These are phyloP conservation scores for Cynoglossus semilaevis DNA, from an alignment of 2,113 vertebrate genomes.

Conservation along the genomic window DNA sequence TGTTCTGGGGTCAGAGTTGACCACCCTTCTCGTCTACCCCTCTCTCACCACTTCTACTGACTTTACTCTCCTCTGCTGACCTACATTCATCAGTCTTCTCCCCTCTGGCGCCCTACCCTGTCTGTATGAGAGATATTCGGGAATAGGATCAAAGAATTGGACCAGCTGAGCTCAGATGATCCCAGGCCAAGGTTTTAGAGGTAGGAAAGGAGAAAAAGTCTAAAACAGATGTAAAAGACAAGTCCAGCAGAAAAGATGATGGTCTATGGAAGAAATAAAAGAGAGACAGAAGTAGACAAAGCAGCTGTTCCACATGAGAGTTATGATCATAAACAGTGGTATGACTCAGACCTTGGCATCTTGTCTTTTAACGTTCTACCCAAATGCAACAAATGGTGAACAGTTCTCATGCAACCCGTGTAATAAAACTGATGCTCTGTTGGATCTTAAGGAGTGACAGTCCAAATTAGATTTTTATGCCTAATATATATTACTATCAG, in stretches of 20 bases:
- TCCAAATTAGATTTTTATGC: too few species aligned
- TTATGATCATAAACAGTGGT: background rate
- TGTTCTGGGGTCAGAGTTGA: slow-evolving; percentile 50
- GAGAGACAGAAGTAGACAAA: background rate
- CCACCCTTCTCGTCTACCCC: slow-evolving; percentile 13
- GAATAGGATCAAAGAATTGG: slow-evolving; percentile 53
- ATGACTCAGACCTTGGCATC: too few species aligned
- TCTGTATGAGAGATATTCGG: slow-evolving; percentile 18
- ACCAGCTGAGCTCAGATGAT: slow-evolving; percentile 46
- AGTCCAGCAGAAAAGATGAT: slow-evolving; percentile 14
- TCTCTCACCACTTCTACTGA: slow-evolving; percentile 4
- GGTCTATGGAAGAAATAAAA: slow-evolving; percentile 15
- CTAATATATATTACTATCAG: too few species aligned
- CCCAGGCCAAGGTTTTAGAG: slow-evolving; percentile 23
- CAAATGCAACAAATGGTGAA: too few species aligned
- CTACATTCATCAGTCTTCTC: slow-evolving; percentile 52
- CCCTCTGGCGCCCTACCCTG: slow-evolving; percentile 1
- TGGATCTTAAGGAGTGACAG: too few species aligned
- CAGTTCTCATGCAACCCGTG: too few species aligned
- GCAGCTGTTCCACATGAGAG: slow-evolving; percentile 1
- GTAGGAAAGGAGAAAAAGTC: slow-evolving; percentile 15
- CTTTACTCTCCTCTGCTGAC: slow-evolving; percentile 41
- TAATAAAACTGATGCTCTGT: too few species aligned
- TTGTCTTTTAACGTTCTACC: too few species aligned
- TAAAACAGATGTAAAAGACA: slow-evolving; percentile 32